A percentile compares a stretch with the other conserved stretches of the same genome.
phyloP scores from a whole-genome alignment of 2,888 invertebrate genomes.

The Baccha elongata region DNA sequence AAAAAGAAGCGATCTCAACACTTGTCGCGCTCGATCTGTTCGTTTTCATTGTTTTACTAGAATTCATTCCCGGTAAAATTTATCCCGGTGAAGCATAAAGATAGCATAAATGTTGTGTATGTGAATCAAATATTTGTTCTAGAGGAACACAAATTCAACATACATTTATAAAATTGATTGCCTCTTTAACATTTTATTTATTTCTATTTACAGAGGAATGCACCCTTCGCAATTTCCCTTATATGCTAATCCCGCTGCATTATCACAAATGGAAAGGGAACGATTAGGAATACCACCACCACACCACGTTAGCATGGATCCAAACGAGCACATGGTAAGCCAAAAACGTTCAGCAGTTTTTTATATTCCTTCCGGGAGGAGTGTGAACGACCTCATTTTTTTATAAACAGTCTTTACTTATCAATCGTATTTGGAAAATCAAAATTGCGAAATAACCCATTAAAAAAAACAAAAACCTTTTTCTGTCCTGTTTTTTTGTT shows the following conservation, averaged over 20 bases:
- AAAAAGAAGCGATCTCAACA: too few species aligned
- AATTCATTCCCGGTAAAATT: too few species aligned
- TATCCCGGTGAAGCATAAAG: too few species aligned
- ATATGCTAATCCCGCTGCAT: constrained; percentile 89
- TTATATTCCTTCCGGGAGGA: constrained; percentile 78
- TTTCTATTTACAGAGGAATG: constrained; percentile 83
- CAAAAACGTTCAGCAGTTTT: constrained; percentile 39
- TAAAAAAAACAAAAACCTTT: constrained; percentile 51
- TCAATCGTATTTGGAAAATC: constrained; percentile 82
- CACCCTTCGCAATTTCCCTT: constrained; percentile 87
- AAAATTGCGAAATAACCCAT: constrained; percentile 77
- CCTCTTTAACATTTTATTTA: background rate
- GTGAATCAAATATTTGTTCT: too few species aligned
- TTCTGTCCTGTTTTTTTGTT: constrained; percentile 32
- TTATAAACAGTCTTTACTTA: constrained; percentile 59
- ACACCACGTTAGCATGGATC: constrained; percentile 85
- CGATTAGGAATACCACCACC: constrained; percentile 90
- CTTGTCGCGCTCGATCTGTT: too few species aligned
- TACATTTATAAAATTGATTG: too few species aligned
- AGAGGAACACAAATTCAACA: too few species aligned
- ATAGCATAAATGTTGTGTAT: too few species aligned
- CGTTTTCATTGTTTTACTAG: too few species aligned
- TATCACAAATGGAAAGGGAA: constrained; percentile 94
- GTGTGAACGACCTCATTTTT: constrained; percentile 68
- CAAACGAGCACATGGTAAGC: constrained; percentile 94